Conservation (phyloP, 1,140 invertebrate species). For the Drosophila punjabiensis region DNA sequence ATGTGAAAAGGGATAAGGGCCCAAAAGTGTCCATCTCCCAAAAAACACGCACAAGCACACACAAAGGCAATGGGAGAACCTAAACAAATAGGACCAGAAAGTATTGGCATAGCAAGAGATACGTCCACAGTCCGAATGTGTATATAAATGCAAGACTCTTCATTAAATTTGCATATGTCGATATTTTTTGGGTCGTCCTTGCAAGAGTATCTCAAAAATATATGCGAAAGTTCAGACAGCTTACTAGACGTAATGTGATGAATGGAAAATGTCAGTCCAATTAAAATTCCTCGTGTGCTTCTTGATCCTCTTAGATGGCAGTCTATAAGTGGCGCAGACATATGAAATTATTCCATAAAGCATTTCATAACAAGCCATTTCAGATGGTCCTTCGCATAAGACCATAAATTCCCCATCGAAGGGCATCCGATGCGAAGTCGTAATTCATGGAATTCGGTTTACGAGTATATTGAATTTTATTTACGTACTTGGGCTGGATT, state of each 20-base stretch:
- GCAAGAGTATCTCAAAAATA: neutral
- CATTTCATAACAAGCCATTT: slow-evolving; percentile 20
- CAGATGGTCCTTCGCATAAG: neutral
- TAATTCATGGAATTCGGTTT: slow-evolving; percentile 24
- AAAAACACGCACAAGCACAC: slow-evolving; percentile 2
- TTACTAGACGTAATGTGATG: neutral
- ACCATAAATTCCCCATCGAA: slow-evolving; percentile 26
- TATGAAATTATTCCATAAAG: slow-evolving; percentile 11
- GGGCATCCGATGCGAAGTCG: slow-evolving; percentile 6
- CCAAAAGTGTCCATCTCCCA: slow-evolving; percentile 45
- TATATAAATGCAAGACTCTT: slow-evolving; percentile 39
- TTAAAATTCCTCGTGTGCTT: slow-evolving; percentile 19
- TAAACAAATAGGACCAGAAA: slow-evolving; percentile 65
- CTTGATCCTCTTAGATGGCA: slow-evolving; percentile 19
- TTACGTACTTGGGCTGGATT: slow-evolving; percentile 9
- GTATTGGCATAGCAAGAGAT: slow-evolving; percentile 26
- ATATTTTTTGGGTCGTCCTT: slow-evolving; percentile 27
- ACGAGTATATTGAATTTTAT: slow-evolving; percentile 36
- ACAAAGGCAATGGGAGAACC: slow-evolving; percentile 25
- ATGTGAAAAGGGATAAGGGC: slow-evolving; percentile 72
- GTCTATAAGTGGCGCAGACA: neutral
- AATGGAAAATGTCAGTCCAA: slow-evolving; percentile 14
- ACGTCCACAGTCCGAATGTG: slow-evolving; percentile 36
- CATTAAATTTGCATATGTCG: slow-evolving; percentile 58
- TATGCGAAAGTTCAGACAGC: slow-evolving; percentile 6